Conservation (phyloP, 2,888 invertebrate species). For the Megalurothrips usitatus region DNA sequence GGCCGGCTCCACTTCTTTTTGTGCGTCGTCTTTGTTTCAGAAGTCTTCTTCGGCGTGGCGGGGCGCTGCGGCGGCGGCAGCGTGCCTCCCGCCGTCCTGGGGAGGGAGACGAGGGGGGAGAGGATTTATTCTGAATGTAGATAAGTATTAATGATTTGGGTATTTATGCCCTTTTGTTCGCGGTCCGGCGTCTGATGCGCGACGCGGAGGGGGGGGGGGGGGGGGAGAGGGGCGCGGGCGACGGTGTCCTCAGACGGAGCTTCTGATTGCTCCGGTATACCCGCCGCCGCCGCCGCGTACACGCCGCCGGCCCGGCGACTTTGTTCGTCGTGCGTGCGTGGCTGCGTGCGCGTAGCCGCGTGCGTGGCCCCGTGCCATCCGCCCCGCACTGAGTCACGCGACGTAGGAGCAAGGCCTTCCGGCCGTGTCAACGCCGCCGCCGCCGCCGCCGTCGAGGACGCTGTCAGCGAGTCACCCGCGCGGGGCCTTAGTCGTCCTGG, state of each 20-base stretch:
- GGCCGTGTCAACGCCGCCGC: too few species aligned
- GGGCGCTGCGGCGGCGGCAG: background rate
- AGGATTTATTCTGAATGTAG: conserved; percentile 21
- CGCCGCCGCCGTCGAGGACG: too few species aligned
- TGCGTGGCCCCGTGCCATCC: too few species aligned
- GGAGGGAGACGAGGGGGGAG: background rate
- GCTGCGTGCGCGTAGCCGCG: too few species aligned
- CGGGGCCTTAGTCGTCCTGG: too few species aligned
- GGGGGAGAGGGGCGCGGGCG: background rate
- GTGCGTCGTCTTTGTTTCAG: conserved; percentile 4
- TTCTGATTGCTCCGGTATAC: background rate
- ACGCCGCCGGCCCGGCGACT: background rate
- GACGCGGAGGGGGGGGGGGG: background rate
- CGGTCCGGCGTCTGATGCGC: background rate
- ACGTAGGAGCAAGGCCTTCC: too few species aligned
- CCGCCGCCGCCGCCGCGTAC: background rate
- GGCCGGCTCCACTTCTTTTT: conserved; percentile 3
- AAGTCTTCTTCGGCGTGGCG: conserved; percentile 7
- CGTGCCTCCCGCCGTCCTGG: background rate
- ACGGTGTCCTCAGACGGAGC: background rate
- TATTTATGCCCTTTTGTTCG: conserved; percentile 24
- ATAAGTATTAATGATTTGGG: conserved; percentile 21
- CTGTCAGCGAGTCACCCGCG: background rate
- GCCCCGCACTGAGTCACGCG: too few species aligned
- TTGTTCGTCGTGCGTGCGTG: too few species aligned